Conservation (phyloP, 2,797 vertebrate species). For the Gallinago stenura region DNA sequence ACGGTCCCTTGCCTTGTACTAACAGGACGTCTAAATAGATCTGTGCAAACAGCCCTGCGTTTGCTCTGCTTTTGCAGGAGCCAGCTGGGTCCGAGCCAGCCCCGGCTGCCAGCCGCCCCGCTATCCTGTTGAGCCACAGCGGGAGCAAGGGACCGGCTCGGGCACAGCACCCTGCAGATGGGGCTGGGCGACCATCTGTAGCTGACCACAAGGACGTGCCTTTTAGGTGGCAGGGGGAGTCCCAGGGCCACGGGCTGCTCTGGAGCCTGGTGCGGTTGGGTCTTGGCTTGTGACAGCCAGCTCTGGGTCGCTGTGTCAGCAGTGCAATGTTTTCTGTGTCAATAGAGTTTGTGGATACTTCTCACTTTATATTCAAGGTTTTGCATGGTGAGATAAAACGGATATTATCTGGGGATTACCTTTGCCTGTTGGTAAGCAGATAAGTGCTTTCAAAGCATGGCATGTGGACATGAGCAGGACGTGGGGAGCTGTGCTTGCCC, state of each 20-base stretch:
- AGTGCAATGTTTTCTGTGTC: not conserved
- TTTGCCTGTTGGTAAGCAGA: not conserved
- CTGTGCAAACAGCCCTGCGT: not conserved
- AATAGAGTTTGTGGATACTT: not conserved
- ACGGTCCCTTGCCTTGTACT: not conserved
- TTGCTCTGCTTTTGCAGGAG: not conserved
- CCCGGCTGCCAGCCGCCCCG: accelerated
- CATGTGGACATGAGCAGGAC: not conserved
- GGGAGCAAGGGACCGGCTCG: accelerated
- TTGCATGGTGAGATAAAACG: not conserved
- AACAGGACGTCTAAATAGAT: not conserved
- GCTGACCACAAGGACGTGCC: not conserved
- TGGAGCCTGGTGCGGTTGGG: accelerated
- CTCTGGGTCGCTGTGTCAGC: accelerated
- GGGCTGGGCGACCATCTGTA: not conserved
- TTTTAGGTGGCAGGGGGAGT: not conserved
- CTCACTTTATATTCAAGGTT: not conserved
- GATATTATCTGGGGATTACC: not conserved
- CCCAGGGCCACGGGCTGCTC: accelerated
- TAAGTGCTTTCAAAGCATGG: not conserved
- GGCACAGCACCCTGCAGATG: not conserved
- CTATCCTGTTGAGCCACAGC: accelerated
- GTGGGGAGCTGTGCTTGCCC: not conserved
- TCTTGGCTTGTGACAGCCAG: not conserved
- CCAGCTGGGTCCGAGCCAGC: not conserved